Base-by-base conservation (phyloP, 2,113 vertebrate species). In the Malaclemys terrapin region DNA sequence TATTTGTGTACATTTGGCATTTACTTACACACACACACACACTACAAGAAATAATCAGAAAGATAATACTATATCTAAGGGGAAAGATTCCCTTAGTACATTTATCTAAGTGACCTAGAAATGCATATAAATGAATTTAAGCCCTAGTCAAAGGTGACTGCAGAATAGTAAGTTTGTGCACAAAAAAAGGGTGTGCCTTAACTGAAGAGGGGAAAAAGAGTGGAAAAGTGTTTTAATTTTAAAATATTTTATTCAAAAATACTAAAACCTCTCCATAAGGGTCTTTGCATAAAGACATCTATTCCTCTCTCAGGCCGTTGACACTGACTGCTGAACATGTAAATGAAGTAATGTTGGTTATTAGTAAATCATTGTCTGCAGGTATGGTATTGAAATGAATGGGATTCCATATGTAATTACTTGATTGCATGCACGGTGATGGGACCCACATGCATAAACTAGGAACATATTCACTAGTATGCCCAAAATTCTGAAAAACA, bases 1-100 rank as follows among this genome's bases (percentile, higher is more conserved):
- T 75, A 1, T 90, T 20, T 69, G 25, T 7, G 5, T 12, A 3
- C 2, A 0, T 0, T 20, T 82, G 84, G 7, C 8, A 14, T 54
- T 86, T 76, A 24, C 49, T 1, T 31, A 19, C 2, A 25, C 45
- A 22, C 79, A 45, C 45, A 25, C 45, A 22, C 47, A 81, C 56
- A 95, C 79, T 38, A 38, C 45, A 72, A 69, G 42, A 89, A 93
- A 47, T 20, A 54, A 54, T 12, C 3, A 72, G 56, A 62, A 89
- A 90, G n/a, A 22, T 89, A 31, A 22, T 54, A 25, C 11, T 57
- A 1, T 76, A 93, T 84, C n/a, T 88, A 93, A 80, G 29, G 20
- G 1, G 79, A 90, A 93, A 91, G 4, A 45, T 52, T 85, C 27
- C 76, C 52, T 76, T 78, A 16, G 35, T 85, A 42, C 5, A 10